These are phyloP conservation scores for Spisula subtruncata DNA, from an alignment of 2,888 invertebrate species.

Conservation along the genomic window DNA sequence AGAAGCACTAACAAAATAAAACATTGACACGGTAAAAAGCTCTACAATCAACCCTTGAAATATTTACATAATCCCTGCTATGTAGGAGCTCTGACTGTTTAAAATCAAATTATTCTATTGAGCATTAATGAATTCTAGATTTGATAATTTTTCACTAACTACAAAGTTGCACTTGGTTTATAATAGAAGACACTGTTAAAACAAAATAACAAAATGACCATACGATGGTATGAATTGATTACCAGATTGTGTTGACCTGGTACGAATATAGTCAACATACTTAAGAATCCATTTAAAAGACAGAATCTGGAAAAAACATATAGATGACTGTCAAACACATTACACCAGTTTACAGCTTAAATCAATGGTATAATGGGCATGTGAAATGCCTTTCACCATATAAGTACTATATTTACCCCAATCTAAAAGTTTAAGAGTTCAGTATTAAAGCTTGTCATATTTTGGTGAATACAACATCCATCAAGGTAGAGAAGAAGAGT, in stretches of 20 bases:
- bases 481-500: not conserved
- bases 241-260: not conserved
- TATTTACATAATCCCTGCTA: not conserved
- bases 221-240: not conserved
- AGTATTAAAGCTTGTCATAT: not conserved
- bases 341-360: no score
- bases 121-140: not conserved
- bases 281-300: no score
- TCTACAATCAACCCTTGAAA: constrained; percentile 11
- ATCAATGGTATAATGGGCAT: no score
- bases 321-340: no score
- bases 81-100: not conserved
- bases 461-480: constrained; percentile 10
- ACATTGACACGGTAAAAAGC: not conserved
- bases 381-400: no score
- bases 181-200: constrained; percentile 12
- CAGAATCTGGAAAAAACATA: no score
- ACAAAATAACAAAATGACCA: not conserved
- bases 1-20: constrained; percentile 34
- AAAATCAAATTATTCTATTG: not conserved
- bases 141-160: constrained; percentile 1
- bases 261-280: no score
- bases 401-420: no score
- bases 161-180: constrained; percentile 4
- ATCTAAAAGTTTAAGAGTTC: not conserved